Base-by-base conservation (phyloP, 2,888 invertebrate species). In the Epirrhoe alternata region DNA sequence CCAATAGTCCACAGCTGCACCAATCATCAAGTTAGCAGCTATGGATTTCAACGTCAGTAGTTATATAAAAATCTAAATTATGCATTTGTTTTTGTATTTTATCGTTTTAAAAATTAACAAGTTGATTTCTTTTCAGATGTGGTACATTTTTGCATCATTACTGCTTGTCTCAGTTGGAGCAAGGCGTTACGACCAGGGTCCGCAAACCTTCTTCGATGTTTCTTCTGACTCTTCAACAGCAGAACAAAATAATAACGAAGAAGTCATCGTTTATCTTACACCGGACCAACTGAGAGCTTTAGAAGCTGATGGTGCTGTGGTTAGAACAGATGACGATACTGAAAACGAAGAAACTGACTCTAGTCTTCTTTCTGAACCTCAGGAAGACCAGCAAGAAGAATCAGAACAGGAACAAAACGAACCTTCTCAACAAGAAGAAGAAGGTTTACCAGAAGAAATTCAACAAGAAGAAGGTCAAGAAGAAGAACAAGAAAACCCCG, bases 261-360 rank as follows among this genome's bases (percentile, higher is more conserved):
- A 91, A 74, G 79, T 88, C 35, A 80, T 90, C 31, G 72, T 92
- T 24, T 90, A 87, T 64, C 74, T 91, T 35, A 91, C 91, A 57
- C 86, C 88, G 1, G 83, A 80, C n/a, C 89, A 92, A 77, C 88
- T 89, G 50, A 80, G 76, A 60, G 79, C 81, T 31, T 78, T 89
- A 45, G 81, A 89, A 77, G 77, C 81, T 50, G 84, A 73, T n/a
- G 84, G 84, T 8, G 81, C 79, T 60, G 68, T 77, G 30, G 77
- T 83, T 6, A 76, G 78, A 58, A 76, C 82, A 31, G 66, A 64
- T 47, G 74, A 77, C 45, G 53, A 56, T 17, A 6, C 71, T 6
- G 71, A 73, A 59, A 65, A 64, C 7, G 57, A 68, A 10, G 70
- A 78, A 59, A 68, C 71, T 35, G 64, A 74, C 6, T 54, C 68